These are phyloP conservation scores for Zaprionus vittiger DNA, from an alignment of 1,140 invertebrate genomes.

Conservation along the genomic window DNA sequence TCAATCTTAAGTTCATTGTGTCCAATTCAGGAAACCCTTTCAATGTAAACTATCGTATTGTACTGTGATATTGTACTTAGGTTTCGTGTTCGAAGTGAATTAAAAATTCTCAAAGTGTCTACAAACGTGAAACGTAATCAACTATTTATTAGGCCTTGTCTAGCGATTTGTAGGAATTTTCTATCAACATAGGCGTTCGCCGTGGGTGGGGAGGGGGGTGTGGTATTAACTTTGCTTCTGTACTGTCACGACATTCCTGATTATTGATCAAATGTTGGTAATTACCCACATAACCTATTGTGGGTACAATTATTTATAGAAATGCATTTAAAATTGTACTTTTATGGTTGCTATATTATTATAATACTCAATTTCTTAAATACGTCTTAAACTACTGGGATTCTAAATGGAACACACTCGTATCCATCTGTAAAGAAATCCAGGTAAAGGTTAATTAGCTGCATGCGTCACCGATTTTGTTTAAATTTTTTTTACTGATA, in stretches of 20 bases:
- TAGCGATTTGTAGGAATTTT: no score
- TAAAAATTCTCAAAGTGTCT: neutral
- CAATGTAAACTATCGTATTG: no score
- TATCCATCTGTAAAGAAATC: conserved; percentile 16
- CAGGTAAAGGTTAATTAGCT: no score
- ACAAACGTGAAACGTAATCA: neutral
- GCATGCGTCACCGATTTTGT: no score
- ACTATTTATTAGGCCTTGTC: neutral
- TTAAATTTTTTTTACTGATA: no score
- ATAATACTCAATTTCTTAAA: neutral
- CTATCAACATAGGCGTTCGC: neutral
- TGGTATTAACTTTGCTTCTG: neutral
- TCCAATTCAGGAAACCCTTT: no score
- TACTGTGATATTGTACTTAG: neutral
- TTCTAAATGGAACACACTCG: no score
- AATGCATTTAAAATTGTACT: neutral
- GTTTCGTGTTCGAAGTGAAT: neutral
- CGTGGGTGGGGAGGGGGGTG: neutral
- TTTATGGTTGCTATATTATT: neutral
- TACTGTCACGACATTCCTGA: neutral
- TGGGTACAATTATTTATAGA: neutral
- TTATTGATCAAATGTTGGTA: conserved; percentile 1
- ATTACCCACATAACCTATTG: neutral
- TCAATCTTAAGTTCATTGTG: neutral
- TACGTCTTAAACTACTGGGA: no score